Evolutionary conservation across 2,113 vertebrate genomes (phyloP), one percentile per base, ranked within the genome.

Genomic region (Heterochromis multidens): DNA sequence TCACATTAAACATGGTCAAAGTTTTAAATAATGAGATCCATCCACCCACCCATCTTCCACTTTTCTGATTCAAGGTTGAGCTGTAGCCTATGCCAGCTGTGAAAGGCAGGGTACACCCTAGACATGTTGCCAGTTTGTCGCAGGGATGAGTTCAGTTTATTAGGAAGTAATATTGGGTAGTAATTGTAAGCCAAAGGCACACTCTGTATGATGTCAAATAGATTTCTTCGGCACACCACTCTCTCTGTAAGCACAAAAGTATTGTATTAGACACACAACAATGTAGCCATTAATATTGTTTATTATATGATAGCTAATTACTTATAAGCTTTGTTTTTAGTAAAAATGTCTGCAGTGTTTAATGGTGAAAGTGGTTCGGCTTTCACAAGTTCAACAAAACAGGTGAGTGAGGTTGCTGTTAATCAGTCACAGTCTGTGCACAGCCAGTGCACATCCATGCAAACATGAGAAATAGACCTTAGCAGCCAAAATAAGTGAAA

Each of bases 401-500:
- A 54, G 70, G 46, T 74, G 70, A 74, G 17, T 74, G 6, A 31
- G 70, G 27, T 21, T 21, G 43, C 70, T 74, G 67, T 74, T 46
- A 31, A n/a, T 74, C 70, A 74, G 25, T 31, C 70, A 74, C 67
- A 52, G 67, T 52, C 25, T 74, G 67, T 21, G 43, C 43, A 31
- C 46, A 74, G 70, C 70, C 49, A 31, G 67, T 21, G 43, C 43
- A 31, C 46, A 74, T 46, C 70, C 49, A 31, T 31, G 70, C 70
- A 52, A 52, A 74, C 70, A 74, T 13, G 27, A 31, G 27, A 74
- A 74, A 74, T 54, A 5, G 46, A 25, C 27, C 25, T 31, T 9
- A 35, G n/a, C 59, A 52, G 27, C 13, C 78, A 35, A 49, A 52
- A 1, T 49, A 33, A 63, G 8, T 79, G 58, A 79, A 7, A 80